These are phyloP conservation scores for Contarinia nasturtii DNA, from an alignment of 1,140 invertebrate genomes.

Conservation along the genomic window DNA sequence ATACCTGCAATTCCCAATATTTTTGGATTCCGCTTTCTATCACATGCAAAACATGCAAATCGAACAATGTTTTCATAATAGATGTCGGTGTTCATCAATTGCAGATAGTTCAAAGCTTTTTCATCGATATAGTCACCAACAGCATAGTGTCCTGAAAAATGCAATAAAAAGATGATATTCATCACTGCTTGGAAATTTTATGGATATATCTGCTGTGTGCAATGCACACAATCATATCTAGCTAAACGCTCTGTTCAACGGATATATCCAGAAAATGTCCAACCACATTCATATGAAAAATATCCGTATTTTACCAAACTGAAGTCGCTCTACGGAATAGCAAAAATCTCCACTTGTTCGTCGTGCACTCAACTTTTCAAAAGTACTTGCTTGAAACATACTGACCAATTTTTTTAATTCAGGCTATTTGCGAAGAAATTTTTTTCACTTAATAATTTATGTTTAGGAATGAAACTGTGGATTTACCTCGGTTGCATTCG, in stretches of 20 bases:
- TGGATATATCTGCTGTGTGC: no score
- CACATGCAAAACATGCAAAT: constrained; percentile 12
- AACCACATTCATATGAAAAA: no score
- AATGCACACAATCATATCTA: no score
- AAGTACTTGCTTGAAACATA: constrained; percentile 23
- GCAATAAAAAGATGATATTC: no score
- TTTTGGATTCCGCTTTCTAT: constrained; percentile 16
- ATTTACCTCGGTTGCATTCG: constrained; percentile 24
- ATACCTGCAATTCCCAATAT: constrained; percentile 15
- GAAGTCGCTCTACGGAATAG: constrained; percentile 30
- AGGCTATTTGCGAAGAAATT: constrained; percentile 12
- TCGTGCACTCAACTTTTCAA: constrained; percentile 20
- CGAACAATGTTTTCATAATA: constrained; percentile 32
- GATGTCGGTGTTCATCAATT: constrained; percentile 31
- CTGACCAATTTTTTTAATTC: constrained; percentile 22
- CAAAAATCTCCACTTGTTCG: constrained; percentile 26
- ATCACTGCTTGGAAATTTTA: not conserved
- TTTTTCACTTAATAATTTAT: not conserved
- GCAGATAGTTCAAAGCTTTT: constrained; percentile 26
- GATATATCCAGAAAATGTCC: no score
- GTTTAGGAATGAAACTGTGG: not conserved
- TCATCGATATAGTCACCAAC: constrained; percentile 33
- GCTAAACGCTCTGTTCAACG: no score
- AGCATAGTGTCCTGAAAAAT: constrained; percentile 27
- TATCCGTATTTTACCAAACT: constrained; percentile 31